A percentile compares a stretch with the other conserved stretches of the same genome.
Conservation (phyloP, 1,140 invertebrate genomes). For the Adoxophyes honmai region DNA sequence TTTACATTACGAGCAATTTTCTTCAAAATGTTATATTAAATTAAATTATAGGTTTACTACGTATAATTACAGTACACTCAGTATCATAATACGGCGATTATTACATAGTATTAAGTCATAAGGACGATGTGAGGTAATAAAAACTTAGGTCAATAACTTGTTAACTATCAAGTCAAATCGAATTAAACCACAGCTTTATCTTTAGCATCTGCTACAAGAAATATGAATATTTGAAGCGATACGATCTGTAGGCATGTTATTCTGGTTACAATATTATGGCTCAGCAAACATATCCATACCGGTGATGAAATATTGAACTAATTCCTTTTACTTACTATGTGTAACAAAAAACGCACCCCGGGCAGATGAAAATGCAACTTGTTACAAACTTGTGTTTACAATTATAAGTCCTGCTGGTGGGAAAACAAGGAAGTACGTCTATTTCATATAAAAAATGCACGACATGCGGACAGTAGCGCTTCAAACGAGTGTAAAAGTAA, state of each 20-base stretch:
- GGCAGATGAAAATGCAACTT: background rate
- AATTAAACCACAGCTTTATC: background rate
- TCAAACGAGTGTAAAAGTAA: background rate
- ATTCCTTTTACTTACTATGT: background rate
- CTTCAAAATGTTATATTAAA: too few species aligned
- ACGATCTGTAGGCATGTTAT: background rate
- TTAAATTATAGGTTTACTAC: too few species aligned
- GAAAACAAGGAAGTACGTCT: background rate
- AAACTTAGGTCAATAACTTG: background rate
- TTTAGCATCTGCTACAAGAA: background rate
- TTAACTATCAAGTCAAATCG: background rate
- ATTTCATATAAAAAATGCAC: background rate
- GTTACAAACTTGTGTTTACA: background rate
- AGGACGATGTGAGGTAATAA: background rate
- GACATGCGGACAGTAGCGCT: background rate
- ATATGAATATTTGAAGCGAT: background rate
- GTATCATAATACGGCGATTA: too few species aligned
- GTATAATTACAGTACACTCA: too few species aligned
- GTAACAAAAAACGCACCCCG: background rate
- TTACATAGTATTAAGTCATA: too few species aligned
- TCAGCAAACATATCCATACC: background rate
- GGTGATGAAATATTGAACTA: background rate
- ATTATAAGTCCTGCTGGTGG: background rate
- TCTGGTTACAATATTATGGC: slow-evolving; percentile 2
- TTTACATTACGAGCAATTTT: too few species aligned